A percentile compares a stretch with the other conserved stretches of the same genome.
phyloP scores from a whole-genome alignment of 2,797 vertebrate genomes.

The Carcharodon carcharias region DNA sequence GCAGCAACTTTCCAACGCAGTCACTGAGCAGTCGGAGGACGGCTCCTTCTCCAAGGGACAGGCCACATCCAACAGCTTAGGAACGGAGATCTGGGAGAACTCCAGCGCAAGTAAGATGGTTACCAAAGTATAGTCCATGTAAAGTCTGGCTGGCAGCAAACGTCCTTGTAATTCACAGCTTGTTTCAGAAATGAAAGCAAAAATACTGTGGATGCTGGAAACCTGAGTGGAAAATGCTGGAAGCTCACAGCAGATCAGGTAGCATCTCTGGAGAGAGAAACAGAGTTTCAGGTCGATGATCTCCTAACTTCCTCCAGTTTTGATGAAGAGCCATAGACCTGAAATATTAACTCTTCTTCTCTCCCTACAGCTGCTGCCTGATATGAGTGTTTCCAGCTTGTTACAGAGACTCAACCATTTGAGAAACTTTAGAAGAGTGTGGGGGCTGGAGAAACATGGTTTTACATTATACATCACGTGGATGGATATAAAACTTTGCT shows the following conservation, averaged over 20 bases:
- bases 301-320: background rate
- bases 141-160: background rate
- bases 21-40: constrained; percentile 14
- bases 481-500: background rate
- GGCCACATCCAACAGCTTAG: constrained; percentile 75
- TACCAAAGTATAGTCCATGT: background rate
- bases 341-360: background rate
- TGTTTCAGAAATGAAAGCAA: background rate
- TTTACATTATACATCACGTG: background rate
- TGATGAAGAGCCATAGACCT: background rate
- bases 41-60: constrained; percentile 79
- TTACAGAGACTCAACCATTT: background rate
- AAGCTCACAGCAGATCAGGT: background rate
- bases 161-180: background rate
- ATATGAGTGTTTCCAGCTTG: background rate
- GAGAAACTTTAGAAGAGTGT: background rate
- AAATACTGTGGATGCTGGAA: background rate
- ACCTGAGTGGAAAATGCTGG: background rate
- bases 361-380: background rate
- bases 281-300: background rate
- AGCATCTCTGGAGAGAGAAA: background rate
- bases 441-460: background rate
- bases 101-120: constrained; percentile 71
- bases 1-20: constrained; percentile 50
- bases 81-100: constrained; percentile 97